Percentiles rank a stretch among this genome's conserved stretches.
These are phyloP conservation scores for Apus apus DNA, from an alignment of 2,113 vertebrate species.

Conservation along the genomic window DNA sequence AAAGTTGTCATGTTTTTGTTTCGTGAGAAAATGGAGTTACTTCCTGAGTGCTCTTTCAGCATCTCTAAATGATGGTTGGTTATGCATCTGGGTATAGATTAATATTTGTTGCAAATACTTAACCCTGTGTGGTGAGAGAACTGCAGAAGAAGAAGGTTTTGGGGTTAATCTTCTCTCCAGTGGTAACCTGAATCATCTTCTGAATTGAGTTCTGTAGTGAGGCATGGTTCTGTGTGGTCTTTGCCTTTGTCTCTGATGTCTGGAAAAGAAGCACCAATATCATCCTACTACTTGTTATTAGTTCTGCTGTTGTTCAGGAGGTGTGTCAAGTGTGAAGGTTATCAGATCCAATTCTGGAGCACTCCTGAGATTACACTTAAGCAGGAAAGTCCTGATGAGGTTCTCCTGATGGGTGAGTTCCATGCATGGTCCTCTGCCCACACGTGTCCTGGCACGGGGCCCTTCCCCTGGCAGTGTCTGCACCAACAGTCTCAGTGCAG, in stretches of 20 bases:
- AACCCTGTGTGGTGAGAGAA: background rate
- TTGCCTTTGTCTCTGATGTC: background rate
- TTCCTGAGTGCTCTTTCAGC: background rate
- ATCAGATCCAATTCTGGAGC: background rate
- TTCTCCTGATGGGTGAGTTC: background rate
- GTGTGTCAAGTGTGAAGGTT: too few relatives aligned
- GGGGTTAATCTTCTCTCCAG: background rate
- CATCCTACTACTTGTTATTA: background rate
- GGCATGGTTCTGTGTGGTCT: background rate
- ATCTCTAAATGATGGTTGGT: background rate
- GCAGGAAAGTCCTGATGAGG: background rate
- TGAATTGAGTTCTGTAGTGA: background rate
- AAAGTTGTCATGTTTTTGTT: background rate
- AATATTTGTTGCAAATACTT: background rate
- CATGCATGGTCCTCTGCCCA: accelerated
- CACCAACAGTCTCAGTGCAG: too few relatives aligned
- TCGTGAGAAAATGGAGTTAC: background rate
- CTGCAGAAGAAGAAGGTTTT: background rate
- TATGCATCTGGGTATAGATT: background rate
- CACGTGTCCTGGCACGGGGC: accelerated
- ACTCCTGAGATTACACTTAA: accelerated
- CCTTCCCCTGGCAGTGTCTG: background rate
- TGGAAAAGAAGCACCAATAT: background rate
- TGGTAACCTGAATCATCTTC: background rate
- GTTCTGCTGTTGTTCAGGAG: background rate